Evolutionary conservation across 2,113 vertebrate genomes (phyloP).

Genomic region (Felis chaus): DNA sequence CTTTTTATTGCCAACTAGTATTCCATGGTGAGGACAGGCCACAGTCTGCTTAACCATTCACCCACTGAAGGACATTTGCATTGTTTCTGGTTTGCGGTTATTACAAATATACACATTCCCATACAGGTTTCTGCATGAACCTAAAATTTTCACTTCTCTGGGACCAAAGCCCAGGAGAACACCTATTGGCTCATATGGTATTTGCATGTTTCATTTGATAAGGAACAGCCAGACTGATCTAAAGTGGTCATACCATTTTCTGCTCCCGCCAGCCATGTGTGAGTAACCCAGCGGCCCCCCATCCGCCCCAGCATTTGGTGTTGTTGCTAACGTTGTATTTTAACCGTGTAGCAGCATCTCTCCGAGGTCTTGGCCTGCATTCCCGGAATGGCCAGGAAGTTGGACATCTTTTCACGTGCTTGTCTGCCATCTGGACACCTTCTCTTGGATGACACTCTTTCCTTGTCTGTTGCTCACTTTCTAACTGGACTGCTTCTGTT

Average conservation of each 20-base stretch:
- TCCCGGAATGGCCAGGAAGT: not conserved
- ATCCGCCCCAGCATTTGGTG: not conserved
- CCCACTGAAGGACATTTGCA: not conserved
- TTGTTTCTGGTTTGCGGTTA: not conserved
- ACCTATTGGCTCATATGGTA: not conserved
- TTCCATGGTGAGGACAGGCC: rapidly evolving
- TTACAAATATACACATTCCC: not conserved
- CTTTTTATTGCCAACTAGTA: not conserved
- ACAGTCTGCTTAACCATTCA: not conserved
- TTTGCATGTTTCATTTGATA: not conserved
- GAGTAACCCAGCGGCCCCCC: not conserved
- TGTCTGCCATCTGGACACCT: not conserved
- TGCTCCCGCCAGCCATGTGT: not conserved
- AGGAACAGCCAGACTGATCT: not conserved
- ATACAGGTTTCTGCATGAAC: not conserved
- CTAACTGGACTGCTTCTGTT: not conserved
- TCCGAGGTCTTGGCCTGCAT: not conserved
- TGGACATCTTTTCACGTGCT: rapidly evolving
- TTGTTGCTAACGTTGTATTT: not conserved
- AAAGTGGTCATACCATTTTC: not conserved
- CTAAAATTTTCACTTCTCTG: not conserved
- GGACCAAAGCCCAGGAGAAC: not conserved
- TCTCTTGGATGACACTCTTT: not conserved
- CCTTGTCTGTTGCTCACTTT: not conserved
- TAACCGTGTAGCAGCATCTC: not conserved